These are phyloP conservation scores for Perizoma flavofasciatum DNA, from an alignment of 2,888 invertebrate genomes.

Conservation along the genomic window DNA sequence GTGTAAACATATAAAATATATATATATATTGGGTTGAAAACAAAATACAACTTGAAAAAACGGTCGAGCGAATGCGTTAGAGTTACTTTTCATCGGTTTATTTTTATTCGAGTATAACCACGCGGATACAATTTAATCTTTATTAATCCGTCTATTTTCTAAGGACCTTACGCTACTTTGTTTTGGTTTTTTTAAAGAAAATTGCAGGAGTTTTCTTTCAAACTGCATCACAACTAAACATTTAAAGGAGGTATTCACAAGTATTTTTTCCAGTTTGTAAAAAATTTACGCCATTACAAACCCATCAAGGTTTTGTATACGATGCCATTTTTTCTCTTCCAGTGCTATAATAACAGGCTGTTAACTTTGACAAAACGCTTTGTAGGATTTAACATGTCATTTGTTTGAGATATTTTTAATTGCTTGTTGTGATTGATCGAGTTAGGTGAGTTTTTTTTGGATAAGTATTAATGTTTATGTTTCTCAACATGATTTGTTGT, in stretches of 20 bases:
- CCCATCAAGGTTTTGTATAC: constrained; percentile 54
- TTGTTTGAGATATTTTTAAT: constrained; percentile 42
- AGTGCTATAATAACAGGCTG: constrained; percentile 55
- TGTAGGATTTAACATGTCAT: constrained; percentile 60
- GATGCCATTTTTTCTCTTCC: constrained; percentile 50
- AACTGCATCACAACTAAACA: neutral
- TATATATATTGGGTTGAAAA: too few species aligned
- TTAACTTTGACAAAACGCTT: constrained; percentile 63
- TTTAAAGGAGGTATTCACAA: neutral
- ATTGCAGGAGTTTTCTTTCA: neutral
- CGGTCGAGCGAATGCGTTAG: too few species aligned
- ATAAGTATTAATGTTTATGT: constrained; percentile 7
- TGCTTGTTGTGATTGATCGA: constrained; percentile 36
- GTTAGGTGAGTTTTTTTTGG: constrained; percentile 27
- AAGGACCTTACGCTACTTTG: too few species aligned
- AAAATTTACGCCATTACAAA: constrained; percentile 61
- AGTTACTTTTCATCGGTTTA: too few species aligned
- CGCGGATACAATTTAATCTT: too few species aligned
- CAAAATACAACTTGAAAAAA: too few species aligned
- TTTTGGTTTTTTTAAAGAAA: too few species aligned
- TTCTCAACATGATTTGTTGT: neutral
- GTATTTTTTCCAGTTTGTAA: constrained; percentile 39
- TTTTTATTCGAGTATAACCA: too few species aligned
- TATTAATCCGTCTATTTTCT: too few species aligned
- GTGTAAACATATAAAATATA: too few species aligned